Base-by-base conservation (phyloP, 1,140 invertebrate genomes). In the Drosophila lacertosa region DNA sequence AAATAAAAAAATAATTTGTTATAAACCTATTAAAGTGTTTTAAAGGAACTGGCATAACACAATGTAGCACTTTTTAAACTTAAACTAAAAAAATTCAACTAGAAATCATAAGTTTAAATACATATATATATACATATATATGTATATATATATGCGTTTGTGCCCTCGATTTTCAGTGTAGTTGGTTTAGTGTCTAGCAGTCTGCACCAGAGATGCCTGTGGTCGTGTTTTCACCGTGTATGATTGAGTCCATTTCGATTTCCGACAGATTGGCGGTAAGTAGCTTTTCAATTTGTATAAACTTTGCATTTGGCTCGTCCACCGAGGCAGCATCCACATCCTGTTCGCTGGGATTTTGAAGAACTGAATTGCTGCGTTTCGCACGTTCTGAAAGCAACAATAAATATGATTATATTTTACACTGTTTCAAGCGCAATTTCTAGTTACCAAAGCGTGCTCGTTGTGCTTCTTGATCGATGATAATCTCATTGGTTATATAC, bases 401-500 rank as follows among this genome's bases (percentile, higher is more conserved):
- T 26, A 5, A 26, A 5, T 29, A 29, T 29, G 9, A 29, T 7
- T 29, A 29, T 9, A 7, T 29, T 29, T n/a, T n/a, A n/a, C n/a
- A n/a, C 1, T 7, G 7, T 1, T 29, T 7, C 1, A 0, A 1
- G 6, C 6, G 7, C 26, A 29, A 7, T 29, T 29, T 29, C 9
- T 29, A 7, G 9, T 55, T 71, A 90, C 86, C 89, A 7, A 72
- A 72, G 57, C 93, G 91, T 2, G 94, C 94, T 53, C 94, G 81
- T 55, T 93, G 83, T 3, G 95, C 92, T 91, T 97, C 96, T 77
- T 96, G 95, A 72, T 95, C 95, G 68, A 98, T 96, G 63, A 98
- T 97, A 76, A 98, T 95, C 91, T 97, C 96, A 92, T 97, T 98
- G 55, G 97, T 97, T 62, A 98, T 93, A 92, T 96, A 97, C 4